These are phyloP conservation scores for Xanthia togata DNA, from an alignment of 2,888 invertebrate genomes.

Conservation along the genomic window DNA sequence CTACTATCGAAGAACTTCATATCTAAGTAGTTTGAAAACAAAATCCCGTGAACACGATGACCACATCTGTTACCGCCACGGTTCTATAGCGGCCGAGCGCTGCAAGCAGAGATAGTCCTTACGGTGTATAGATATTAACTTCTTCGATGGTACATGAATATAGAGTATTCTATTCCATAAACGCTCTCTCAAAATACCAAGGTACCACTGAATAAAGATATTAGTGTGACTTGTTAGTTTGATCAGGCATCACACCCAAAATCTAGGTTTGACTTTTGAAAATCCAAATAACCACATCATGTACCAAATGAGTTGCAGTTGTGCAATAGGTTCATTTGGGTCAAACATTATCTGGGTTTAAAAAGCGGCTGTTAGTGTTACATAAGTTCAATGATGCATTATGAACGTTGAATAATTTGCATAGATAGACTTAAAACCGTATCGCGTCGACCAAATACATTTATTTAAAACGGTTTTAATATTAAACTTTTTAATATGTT, in stretches of 20 bases:
- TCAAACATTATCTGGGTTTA: slow-evolving; percentile 11
- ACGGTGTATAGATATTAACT: too few relatives aligned
- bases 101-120: too few relatives aligned
- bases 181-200: background rate
- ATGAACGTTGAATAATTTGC: slow-evolving; percentile 19
- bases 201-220: background rate
- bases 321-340: slow-evolving; percentile 15
- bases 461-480: slow-evolving; percentile 1
- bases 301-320: background rate
- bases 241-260: background rate
- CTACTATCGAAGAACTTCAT: too few relatives aligned
- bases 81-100: too few relatives aligned
- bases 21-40: too few relatives aligned
- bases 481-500: background rate
- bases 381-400: slow-evolving; percentile 14
- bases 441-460: slow-evolving; percentile 6
- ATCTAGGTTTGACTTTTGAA: background rate
- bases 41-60: too few relatives aligned
- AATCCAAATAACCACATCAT: background rate
- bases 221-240: background rate
- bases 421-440: background rate
- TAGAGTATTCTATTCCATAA: background rate
- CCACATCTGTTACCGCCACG: too few relatives aligned
- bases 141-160: too few relatives aligned
- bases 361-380: slow-evolving; percentile 17